Conservation (phyloP, 2,113 vertebrate species). For the Lipophrys pholis region DNA sequence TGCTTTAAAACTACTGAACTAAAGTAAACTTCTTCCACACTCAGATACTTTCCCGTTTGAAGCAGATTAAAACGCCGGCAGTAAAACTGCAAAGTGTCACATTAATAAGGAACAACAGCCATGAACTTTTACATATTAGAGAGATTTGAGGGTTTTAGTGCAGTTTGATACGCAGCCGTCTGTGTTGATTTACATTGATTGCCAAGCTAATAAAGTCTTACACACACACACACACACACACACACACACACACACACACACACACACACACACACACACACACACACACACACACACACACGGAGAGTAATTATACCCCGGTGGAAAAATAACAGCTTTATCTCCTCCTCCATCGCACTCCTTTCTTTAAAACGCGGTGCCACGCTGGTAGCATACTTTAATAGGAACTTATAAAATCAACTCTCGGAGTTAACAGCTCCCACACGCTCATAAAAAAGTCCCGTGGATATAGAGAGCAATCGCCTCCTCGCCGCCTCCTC, state of each 20-base stretch:
- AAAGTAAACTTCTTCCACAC: too few relatives aligned
- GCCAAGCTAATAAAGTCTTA: background rate
- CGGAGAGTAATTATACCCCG: constrained; percentile 57
- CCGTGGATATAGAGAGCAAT: constrained; percentile 79
- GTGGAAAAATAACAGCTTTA: constrained; percentile 73
- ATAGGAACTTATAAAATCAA: constrained; percentile 83
- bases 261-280: too few relatives aligned
- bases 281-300: constrained; percentile 35
- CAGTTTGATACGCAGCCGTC: constrained; percentile 27
- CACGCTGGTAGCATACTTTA: constrained; percentile 80
- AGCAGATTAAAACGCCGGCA: too few relatives aligned
- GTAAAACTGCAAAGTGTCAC: too few relatives aligned
- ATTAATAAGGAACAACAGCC: too few relatives aligned
- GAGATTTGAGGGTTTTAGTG: constrained; percentile 19
- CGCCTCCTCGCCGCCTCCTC: constrained; percentile 83
- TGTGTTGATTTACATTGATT: constrained; percentile 51
- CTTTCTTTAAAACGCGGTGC: constrained; percentile 58
- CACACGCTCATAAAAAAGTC: constrained; percentile 84
- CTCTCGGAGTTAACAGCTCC: constrained; percentile 73
- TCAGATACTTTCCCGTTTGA: too few relatives aligned
- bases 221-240: too few relatives aligned
- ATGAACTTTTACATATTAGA: too few relatives aligned
- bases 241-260: too few relatives aligned
- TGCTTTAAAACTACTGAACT: too few relatives aligned
- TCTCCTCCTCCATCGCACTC: constrained; percentile 65